Evolutionary conservation across 2,888 invertebrate genomes (phyloP), one percentile per base, ranked within the genome.

Genomic region (Lydus trimaculatus): DNA sequence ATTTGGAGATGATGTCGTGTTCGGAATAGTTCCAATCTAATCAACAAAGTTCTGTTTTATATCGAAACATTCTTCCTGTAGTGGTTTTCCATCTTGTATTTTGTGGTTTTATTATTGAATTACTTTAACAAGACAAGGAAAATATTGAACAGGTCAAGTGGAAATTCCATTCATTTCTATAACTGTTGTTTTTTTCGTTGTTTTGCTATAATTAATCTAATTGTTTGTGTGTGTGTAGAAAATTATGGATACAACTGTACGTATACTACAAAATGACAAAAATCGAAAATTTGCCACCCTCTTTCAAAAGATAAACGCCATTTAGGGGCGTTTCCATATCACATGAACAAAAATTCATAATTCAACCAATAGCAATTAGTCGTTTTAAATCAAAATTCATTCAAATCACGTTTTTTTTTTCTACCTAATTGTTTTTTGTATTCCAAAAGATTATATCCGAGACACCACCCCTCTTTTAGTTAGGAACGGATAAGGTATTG

Each of bases 271-370:
- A 33, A 52, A 28, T 23, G 9, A 28, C 33, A n/a, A 60, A 25
- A 39, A 56, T 52, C 31, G 65, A 60, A 31, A 60, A 60, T 36
- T 60, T 60, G 31, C 31, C 31, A 60, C 36, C 33, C 20, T 23
- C n/a, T n/a, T n/a, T 20, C 17, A 13, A 7, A 20, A 0, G 8
- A 9, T 28, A 31, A 36, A 17, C 31, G 31, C 60, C 36, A 31
- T 33, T 33, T 28, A n/a, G 59, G 31, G 31, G 31, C 8, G 59
- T 59, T 31, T 25, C 25, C 23, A 23, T 52, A 52, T 11, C 13
- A 23, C 2, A 4, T 28, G 2, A 28, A 28, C 2, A 33, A 33
- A 33, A 33, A 33, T 2, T 33, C 33, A 33, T 8, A 33, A 33
- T 33, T 28, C 2, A 6, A 33, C 11, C 11, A 33, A 11, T 33